A percentile compares a stretch with the other conserved stretches of the same genome.
phyloP scores from a whole-genome alignment of 2,797 vertebrate species.

The Pteronotus mesoamericanus region DNA sequence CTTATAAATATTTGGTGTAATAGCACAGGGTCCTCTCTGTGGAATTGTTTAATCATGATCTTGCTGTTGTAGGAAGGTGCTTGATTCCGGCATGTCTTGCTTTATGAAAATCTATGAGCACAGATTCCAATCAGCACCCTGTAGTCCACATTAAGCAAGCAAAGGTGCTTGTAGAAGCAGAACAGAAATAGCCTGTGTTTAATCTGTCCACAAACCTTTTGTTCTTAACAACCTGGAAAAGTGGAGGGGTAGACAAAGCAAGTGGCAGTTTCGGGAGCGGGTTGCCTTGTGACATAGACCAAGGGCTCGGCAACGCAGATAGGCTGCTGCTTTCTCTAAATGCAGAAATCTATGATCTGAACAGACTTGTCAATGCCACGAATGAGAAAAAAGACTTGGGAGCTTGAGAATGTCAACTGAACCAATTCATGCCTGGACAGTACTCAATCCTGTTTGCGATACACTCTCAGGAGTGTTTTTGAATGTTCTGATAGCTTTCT shows the following conservation, averaged over 20 bases:
- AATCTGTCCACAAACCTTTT: slow-evolving; percentile 39
- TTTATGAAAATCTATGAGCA: slow-evolving; percentile 37
- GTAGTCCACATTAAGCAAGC: not conserved
- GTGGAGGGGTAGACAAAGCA: not conserved
- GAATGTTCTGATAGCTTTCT: not conserved
- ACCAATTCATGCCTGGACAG: not conserved
- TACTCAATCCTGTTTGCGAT: not conserved
- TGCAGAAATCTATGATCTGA: not conserved
- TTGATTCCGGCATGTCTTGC: not conserved
- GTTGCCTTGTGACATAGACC: not conserved
- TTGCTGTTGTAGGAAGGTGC: slow-evolving; percentile 44
- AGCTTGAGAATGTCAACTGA: not conserved
- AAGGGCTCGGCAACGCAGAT: not conserved
- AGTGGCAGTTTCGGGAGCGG: not conserved
- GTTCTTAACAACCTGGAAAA: slow-evolving; percentile 25
- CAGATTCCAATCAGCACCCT: not conserved
- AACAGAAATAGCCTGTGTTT: slow-evolving; percentile 59
- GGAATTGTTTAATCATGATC: slow-evolving; percentile 5
- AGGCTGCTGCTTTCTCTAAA: not conserved
- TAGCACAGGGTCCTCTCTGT: slow-evolving; percentile 59
- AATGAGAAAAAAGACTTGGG: not conserved
- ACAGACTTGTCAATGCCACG: not conserved
- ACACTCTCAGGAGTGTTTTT: not conserved
- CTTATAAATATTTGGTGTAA: slow-evolving; percentile 73
- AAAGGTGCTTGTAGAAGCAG: not conserved